A percentile compares a stretch with the other conserved stretches of the same genome.
Conservation (phyloP, 2,113 vertebrate genomes). For the Aplodontia rufa region DNA sequence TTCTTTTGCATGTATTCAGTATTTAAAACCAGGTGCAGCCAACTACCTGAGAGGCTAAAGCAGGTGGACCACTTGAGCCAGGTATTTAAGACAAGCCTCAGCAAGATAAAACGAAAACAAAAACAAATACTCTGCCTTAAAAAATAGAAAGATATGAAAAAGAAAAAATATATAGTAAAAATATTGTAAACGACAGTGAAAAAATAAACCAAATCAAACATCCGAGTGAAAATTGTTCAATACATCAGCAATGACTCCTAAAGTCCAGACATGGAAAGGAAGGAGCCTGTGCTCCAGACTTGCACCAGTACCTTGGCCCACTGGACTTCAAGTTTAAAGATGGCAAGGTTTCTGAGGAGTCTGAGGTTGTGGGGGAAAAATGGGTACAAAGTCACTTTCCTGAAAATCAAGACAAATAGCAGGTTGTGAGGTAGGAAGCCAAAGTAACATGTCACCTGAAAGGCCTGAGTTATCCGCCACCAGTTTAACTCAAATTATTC, state of each 20-base stretch:
- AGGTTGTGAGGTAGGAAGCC: slow-evolving; percentile 56
- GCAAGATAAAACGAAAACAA: not conserved
- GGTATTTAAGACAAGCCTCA: not conserved
- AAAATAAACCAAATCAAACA: slow-evolving; percentile 47
- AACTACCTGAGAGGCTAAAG: not conserved
- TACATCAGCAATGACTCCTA: not conserved
- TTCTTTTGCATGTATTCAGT: not conserved
- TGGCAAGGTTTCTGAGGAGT: not conserved
- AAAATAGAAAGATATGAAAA: not conserved
- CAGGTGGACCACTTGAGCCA: no score
- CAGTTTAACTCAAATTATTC: slow-evolving; percentile 44
- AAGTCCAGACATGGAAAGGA: not conserved
- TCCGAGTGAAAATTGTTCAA: not conserved
- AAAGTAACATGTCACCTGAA: slow-evolving; percentile 32
- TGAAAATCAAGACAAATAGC: slow-evolving; percentile 38
- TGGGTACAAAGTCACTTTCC: not conserved
- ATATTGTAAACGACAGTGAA: slow-evolving; percentile 1
- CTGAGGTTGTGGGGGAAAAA: not conserved
- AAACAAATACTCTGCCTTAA: not conserved
- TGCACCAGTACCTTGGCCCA: not conserved
- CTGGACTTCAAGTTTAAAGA: not conserved
- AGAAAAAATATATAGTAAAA: not conserved
- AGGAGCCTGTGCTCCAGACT: not conserved
- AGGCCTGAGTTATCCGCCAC: slow-evolving; percentile 75
- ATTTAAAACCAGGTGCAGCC: not conserved